These are phyloP conservation scores for Parazoanthus swiftii DNA, from an alignment of 92 coral and sea anemone species.

Conservation along the genomic window DNA sequence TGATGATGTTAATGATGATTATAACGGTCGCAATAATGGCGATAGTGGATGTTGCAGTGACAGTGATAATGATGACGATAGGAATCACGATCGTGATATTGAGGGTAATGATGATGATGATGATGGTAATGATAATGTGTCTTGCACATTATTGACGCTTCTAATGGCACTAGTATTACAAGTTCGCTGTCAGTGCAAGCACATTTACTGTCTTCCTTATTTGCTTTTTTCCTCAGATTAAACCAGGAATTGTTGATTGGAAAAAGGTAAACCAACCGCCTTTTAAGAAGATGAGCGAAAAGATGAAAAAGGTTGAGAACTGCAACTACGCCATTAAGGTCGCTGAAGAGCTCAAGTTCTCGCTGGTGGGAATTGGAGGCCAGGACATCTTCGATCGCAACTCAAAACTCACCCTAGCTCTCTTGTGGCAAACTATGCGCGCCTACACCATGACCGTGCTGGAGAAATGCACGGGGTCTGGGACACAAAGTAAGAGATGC, in stretches of 20 bases:
- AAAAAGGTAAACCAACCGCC: slow-evolving; percentile 87
- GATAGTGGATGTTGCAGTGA: too few species aligned
- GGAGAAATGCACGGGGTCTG: slow-evolving; percentile 85
- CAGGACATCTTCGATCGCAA: slow-evolving; percentile 81
- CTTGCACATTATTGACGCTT: background rate
- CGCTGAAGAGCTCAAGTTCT: slow-evolving; percentile 85
- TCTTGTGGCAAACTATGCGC: slow-evolving; percentile 96
- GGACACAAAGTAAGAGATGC: slow-evolving; percentile 37
- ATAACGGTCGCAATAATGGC: too few species aligned
- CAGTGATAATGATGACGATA: background rate
- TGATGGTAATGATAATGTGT: background rate
- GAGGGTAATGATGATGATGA: background rate
- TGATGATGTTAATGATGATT: background rate
- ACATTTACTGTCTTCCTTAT: background rate
- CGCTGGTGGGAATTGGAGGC: slow-evolving; percentile 95
- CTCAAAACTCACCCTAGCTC: slow-evolving; percentile 76
- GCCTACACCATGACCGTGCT: slow-evolving; percentile 87
- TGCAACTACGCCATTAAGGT: slow-evolving; percentile 83
- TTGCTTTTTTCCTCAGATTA: slow-evolving; percentile 47
- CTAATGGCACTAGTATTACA: background rate
- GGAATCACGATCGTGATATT: background rate
- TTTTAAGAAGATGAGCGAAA: slow-evolving; percentile 84
- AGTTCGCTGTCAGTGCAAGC: background rate
- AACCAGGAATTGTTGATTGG: slow-evolving; percentile 85
- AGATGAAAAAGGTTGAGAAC: slow-evolving; percentile 94